Conservation (phyloP, 2,797 vertebrate species). For the Macropodus opercularis region DNA sequence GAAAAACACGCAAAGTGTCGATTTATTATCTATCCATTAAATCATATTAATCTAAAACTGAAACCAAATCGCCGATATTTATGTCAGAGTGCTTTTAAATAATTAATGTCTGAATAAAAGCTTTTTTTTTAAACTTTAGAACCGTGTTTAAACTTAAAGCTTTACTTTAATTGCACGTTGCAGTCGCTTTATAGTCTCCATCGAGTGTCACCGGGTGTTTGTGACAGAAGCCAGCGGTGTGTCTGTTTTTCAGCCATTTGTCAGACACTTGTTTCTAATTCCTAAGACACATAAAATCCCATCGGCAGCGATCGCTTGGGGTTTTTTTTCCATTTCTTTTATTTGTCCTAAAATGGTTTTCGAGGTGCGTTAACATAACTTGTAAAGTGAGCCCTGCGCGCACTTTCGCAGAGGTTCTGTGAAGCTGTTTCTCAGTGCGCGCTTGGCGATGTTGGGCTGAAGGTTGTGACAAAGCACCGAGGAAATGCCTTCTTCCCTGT, state of each 20-base stretch:
- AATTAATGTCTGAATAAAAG: background rate
- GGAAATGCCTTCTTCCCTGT: constrained; percentile 65
- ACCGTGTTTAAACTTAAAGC: background rate
- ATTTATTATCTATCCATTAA: too few species aligned
- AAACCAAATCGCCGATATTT: background rate
- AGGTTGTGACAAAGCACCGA: constrained; percentile 54
- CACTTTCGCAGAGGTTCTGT: constrained; percentile 4
- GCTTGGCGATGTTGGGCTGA: constrained; percentile 12
- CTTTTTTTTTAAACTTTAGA: background rate
- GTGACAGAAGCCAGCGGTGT: constrained; percentile 36
- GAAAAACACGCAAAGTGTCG: background rate
- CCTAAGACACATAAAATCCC: constrained; percentile 37
- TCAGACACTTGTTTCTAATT: constrained; percentile 54
- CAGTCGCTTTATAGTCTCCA: constrained; percentile 6
- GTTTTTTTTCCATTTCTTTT: background rate
- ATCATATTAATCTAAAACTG: background rate
- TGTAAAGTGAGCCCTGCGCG: constrained; percentile 21
- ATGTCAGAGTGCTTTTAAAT: background rate
- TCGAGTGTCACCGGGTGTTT: constrained; percentile 47
- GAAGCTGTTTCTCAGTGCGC: background rate
- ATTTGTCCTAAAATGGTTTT: constrained; percentile 1
- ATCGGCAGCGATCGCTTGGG: constrained; percentile 6
- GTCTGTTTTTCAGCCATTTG: constrained; percentile 41
- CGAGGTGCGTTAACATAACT: constrained; percentile 38
- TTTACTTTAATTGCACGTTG: background rate